Conservation (phyloP, 2,113 vertebrate genomes). For the Notothenia rossii region DNA sequence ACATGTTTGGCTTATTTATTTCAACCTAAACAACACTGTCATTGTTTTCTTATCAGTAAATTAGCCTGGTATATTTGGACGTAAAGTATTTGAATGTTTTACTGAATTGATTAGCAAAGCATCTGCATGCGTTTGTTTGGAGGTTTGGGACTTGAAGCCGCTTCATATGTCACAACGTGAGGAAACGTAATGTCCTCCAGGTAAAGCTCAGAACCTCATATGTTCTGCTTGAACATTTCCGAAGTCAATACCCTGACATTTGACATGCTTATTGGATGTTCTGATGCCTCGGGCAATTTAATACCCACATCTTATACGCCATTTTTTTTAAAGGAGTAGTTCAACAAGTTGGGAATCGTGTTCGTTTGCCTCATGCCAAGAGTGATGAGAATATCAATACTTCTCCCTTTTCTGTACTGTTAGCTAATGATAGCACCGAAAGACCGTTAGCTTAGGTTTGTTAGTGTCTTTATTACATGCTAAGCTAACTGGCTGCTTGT, state of each 20-base stretch:
- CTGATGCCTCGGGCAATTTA: conserved; percentile 23
- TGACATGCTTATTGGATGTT: conserved; percentile 33
- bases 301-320: not conserved
- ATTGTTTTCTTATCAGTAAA: not conserved
- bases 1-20: not conserved
- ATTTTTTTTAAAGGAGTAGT: conserved; percentile 7
- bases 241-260: conserved; percentile 42
- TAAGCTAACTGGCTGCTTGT: not conserved
- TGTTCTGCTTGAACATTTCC: conserved; percentile 35
- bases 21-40: not conserved
- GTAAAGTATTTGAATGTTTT: not conserved
- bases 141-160: conserved; percentile 31
- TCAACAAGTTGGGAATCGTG: not conserved
- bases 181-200: conserved; percentile 40
- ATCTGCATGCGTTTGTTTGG: conserved; percentile 13
- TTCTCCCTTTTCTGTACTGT: not conserved
- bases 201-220: conserved; percentile 26
- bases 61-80: not conserved
- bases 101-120: not conserved
- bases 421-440: not conserved
- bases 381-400: conserved; percentile 12
- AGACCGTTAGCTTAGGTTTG: not conserved
- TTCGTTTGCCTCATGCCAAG: conserved; percentile 10
- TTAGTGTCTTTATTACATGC: not conserved
- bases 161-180: conserved; percentile 10